A percentile compares a stretch with the other conserved stretches of the same genome.
phyloP scores from a whole-genome alignment of 2,797 vertebrate genomes.

The Chloroceryle amazona region DNA sequence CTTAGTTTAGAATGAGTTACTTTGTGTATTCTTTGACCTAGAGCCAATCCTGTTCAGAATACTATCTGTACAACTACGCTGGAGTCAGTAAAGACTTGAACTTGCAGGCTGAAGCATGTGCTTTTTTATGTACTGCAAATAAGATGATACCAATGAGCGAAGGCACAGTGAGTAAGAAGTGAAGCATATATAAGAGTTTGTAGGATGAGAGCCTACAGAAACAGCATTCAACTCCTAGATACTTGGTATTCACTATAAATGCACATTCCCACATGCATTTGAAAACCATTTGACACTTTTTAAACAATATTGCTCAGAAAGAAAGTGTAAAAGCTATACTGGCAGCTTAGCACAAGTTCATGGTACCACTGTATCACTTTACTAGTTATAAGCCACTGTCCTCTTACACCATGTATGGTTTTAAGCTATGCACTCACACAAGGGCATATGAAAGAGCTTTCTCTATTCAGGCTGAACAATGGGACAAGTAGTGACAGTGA shows the following conservation, averaged over 20 bases:
- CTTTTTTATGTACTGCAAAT: background rate
- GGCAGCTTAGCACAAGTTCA: background rate
- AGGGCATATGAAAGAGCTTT: background rate
- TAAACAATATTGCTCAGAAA: background rate
- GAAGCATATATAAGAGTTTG: background rate
- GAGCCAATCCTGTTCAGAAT: background rate
- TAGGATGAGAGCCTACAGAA: background rate
- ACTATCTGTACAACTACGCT: background rate
- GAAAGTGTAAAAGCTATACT: background rate
- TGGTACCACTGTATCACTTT: background rate
- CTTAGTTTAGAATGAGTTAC: background rate
- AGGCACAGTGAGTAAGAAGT: background rate
- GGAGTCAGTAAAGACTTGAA: background rate
- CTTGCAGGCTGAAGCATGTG: background rate
- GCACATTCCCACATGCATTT: background rate
- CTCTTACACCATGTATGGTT: background rate
- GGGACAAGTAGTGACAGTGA: background rate
- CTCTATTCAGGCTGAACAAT: background rate
- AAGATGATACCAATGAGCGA: background rate
- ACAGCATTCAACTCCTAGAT: background rate
- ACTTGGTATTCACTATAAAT: background rate
- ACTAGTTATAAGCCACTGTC: background rate
- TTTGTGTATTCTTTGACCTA: background rate
- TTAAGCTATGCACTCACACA: background rate
- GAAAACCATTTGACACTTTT: background rate